phyloP scores from a whole-genome alignment of 2,888 invertebrate genomes.

The Aspidiotus destructor region DNA sequence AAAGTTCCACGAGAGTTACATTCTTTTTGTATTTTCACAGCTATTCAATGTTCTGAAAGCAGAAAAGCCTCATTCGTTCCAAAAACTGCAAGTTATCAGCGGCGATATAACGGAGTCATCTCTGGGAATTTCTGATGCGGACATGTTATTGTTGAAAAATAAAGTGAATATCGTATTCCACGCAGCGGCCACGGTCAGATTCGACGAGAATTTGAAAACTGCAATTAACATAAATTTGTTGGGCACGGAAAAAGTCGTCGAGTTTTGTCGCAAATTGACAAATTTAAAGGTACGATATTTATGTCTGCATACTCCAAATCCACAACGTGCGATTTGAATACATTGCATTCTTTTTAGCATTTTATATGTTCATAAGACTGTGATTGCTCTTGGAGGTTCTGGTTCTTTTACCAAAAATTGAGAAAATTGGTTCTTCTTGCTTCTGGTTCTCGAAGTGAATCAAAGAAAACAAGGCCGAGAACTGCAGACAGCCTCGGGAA shows the following conservation, averaged over 20 bases:
- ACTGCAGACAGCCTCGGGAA: too few species aligned
- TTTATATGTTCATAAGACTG: too few species aligned
- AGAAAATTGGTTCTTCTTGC: too few species aligned
- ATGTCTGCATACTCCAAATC: background rate
- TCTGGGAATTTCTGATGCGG: conserved; percentile 23
- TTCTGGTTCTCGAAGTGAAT: too few species aligned
- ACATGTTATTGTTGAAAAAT: conserved; percentile 9
- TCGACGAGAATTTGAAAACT: conserved; percentile 27
- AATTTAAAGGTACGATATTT: conserved; percentile 18
- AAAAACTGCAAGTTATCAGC: conserved; percentile 23
- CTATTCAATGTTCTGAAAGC: conserved; percentile 24
- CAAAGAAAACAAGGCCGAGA: too few species aligned
- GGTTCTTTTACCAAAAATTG: too few species aligned
- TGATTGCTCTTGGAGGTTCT: too few species aligned
- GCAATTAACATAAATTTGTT: conserved; percentile 22
- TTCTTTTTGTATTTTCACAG: conserved; percentile 3
- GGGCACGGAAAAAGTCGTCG: conserved; percentile 22
- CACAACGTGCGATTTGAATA: too few species aligned
- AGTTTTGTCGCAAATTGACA: conserved; percentile 19
- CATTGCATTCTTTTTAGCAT: too few species aligned
- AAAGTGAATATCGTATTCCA: conserved; percentile 28
- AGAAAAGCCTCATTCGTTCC: conserved; percentile 17
- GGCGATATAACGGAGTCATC: conserved; percentile 20
- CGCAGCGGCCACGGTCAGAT: conserved; percentile 25
- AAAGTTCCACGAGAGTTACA: too few species aligned